Percentiles rank a stretch among this genome's conserved stretches.
Evolutionary conservation across 2,888 invertebrate species (phyloP).

Genomic region (Athrips mouffetella): DNA sequence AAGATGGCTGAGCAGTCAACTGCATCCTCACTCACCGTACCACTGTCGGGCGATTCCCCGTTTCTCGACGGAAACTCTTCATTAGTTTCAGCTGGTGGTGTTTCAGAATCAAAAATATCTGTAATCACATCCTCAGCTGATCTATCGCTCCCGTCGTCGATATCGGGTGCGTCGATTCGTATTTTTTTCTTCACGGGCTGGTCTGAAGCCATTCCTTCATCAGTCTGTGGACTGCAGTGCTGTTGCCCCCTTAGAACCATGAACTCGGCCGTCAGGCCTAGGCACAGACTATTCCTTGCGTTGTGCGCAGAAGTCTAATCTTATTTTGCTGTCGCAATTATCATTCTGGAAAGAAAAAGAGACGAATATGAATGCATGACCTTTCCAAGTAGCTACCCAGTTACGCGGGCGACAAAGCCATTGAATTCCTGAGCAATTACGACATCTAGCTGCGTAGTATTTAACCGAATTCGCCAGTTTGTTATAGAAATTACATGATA

Average conservation of each 20-base stretch:
- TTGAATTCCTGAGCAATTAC: constrained; percentile 35
- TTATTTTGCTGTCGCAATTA: constrained; percentile 37
- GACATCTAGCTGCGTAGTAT: constrained; percentile 19
- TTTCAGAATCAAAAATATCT: constrained; percentile 62
- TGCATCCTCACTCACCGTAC: constrained; percentile 72
- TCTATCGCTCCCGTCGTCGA: constrained; percentile 74
- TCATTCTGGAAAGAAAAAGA: constrained; percentile 65
- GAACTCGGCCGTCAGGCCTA: constrained; percentile 36
- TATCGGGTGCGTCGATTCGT: constrained; percentile 82
- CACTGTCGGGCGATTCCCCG: constrained; percentile 72
- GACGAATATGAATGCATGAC: constrained; percentile 70
- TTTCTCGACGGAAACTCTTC: constrained; percentile 61
- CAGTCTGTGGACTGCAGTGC: constrained; percentile 70
- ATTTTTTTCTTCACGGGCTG: constrained; percentile 92
- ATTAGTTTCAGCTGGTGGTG: constrained; percentile 61
- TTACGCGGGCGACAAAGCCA: constrained; percentile 76
- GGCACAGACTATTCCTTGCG: constrained; percentile 17
- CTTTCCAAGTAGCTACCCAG: constrained; percentile 75
- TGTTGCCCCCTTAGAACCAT: constrained; percentile 83
- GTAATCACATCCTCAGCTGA: constrained; percentile 72
- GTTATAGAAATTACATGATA: constrained; percentile 23
- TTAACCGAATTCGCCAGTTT: constrained; percentile 22
- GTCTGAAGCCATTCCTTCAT: constrained; percentile 84
- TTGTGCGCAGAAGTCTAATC: constrained; percentile 11
- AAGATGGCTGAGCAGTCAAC: constrained; percentile 68